Evolutionary conservation across 2,888 invertebrate genomes (phyloP).

Genomic region (Agriopis aurantiaria): DNA sequence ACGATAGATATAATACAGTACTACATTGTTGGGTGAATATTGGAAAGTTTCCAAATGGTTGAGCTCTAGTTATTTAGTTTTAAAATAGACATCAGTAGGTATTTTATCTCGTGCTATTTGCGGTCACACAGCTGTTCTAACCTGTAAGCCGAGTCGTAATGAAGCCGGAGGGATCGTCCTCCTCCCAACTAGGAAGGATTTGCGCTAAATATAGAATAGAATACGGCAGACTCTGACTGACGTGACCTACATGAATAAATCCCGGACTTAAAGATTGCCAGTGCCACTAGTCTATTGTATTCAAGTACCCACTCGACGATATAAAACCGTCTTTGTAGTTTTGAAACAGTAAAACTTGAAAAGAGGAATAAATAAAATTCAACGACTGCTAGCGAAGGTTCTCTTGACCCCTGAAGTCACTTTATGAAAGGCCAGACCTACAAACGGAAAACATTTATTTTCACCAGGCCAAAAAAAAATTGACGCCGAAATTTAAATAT

Average conservation of each 20-base stretch:
- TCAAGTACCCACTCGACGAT: not conserved
- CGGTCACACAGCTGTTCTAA: constrained; percentile 65
- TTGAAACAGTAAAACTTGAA: constrained; percentile 1
- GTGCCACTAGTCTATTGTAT: constrained; percentile 15
- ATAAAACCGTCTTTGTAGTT: not conserved
- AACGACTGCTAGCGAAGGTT: not conserved
- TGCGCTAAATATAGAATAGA: constrained; percentile 25
- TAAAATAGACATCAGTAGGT: constrained; percentile 72
- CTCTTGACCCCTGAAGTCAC: not conserved
- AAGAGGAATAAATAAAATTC: not conserved
- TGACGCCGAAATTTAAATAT: too few species aligned
- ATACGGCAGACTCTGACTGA: not conserved
- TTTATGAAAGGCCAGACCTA: not conserved
- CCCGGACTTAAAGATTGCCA: constrained; percentile 8
- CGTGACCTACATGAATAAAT: constrained; percentile 25
- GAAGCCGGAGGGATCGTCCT: constrained; percentile 35
- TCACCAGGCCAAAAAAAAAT: too few species aligned
- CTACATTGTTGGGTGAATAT: constrained; percentile 63
- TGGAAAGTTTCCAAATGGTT: constrained; percentile 79
- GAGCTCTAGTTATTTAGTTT: constrained; percentile 72
- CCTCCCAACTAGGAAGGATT: constrained; percentile 28
- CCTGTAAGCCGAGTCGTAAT: constrained; percentile 53
- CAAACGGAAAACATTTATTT: too few species aligned
- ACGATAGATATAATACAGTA: constrained; percentile 44
- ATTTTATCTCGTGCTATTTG: constrained; percentile 74